Evolutionary conservation across 2,888 invertebrate genomes (phyloP), one percentile per base, ranked within the genome.

Genomic region (Agrotis exclamationis): DNA sequence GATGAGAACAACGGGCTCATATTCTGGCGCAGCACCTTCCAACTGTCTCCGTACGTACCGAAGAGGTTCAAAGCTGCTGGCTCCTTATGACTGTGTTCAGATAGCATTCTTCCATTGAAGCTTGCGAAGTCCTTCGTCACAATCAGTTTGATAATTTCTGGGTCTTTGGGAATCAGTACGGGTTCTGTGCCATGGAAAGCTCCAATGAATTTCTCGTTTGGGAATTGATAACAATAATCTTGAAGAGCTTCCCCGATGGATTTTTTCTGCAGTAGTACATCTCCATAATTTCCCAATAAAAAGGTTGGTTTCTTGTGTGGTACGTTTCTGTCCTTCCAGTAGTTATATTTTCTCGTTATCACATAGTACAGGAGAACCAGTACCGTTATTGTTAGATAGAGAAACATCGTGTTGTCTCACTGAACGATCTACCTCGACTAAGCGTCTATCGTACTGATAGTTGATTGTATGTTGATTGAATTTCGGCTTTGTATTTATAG

Each of bases 171-270:
- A 4, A 92, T 81, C 3, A 91, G 82, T 0, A 87, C 87, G 0
- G 91, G 89, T 57, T 90, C 88, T 0, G 91, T 90, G 0, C 88
- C 89, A 56, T 84, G 88, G 60, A 80, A 92, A 0, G 86, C 87
- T 24, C 92, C 92, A 7, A 93, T 66, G 24, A 87, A 86, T 1
- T 88, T 88, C n/a, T 88, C 90, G 5, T 89, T 71, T 0, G 88
- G 87, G 44, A 89, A 90, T 62, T 85, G 57, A 22, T 82, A 63
- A 70, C 90, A 91, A 18, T 91, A 84, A 3, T 85, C 83, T 54
- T 82, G 75, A 1, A 85, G 69, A 0, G 83, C 68, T 16, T 82
- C 56, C 0, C 76, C 70, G 1, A 84, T n/a, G n/a, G 54, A 69
- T 54, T 84, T 80, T 68, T 81, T 89, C 44, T 83, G 54, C 1